Percentiles rank a stretch among this genome's conserved stretches.
Evolutionary conservation across 2,888 invertebrate genomes (phyloP).

Genomic region (Heliconius hortense): DNA sequence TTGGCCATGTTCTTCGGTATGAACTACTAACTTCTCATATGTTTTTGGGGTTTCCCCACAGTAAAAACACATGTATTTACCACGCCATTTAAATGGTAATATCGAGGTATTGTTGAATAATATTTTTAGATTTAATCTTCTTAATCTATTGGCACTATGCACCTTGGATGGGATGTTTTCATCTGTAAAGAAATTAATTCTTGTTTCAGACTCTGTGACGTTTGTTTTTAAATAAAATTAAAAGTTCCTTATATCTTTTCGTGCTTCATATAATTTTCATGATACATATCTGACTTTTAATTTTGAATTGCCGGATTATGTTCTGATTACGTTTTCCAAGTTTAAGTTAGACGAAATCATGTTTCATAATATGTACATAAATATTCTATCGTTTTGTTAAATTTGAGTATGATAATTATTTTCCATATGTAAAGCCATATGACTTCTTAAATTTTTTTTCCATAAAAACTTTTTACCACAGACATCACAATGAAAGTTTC

Average conservation of each 20-base stretch:
- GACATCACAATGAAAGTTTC: constrained; percentile 79
- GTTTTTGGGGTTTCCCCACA: constrained; percentile 55
- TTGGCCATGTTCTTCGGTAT: constrained; percentile 62
- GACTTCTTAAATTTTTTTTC: constrained; percentile 81
- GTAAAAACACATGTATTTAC: constrained; percentile 66
- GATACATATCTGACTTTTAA: not conserved
- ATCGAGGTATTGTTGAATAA: constrained; percentile 70
- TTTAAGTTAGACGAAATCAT: not conserved
- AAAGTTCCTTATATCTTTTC: not conserved
- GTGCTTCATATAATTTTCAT: not conserved
- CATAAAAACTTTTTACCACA: constrained; percentile 81
- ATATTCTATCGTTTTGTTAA: not conserved
- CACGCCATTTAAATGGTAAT: constrained; percentile 72
- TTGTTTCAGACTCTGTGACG: constrained; percentile 52
- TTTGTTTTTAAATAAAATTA: not conserved
- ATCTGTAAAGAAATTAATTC: constrained; percentile 72
- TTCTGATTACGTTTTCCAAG: not conserved
- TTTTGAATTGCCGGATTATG: not conserved
- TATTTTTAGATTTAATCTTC: constrained; percentile 67
- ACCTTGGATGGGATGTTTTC: constrained; percentile 56
- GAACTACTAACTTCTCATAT: constrained; percentile 62
- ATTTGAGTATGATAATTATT: constrained; percentile 30
- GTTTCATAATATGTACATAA: not conserved
- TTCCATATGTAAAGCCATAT: constrained; percentile 66
- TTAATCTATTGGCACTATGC: constrained; percentile 58